Conservation (phyloP, 2,113 vertebrate genomes). For the Hippocampus guttulatus region DNA sequence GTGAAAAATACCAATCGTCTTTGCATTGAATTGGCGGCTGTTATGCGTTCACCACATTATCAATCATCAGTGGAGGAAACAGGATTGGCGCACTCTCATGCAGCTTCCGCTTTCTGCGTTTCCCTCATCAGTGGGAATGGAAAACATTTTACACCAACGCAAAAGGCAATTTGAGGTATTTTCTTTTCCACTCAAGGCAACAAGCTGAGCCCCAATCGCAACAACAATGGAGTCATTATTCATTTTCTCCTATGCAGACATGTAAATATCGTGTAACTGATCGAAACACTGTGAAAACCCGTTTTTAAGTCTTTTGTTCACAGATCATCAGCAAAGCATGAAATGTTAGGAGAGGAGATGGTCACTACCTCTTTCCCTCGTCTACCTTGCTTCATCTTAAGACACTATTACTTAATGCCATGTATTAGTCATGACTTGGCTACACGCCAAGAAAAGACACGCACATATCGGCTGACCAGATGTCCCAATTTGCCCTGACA, state of each 20-base stretch:
- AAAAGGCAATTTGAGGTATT: neutral
- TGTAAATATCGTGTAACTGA: slow-evolving; percentile 39
- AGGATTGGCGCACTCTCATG: slow-evolving; percentile 33
- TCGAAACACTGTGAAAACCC: slow-evolving; percentile 56
- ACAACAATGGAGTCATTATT: slow-evolving; percentile 34
- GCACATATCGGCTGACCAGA: too few species aligned
- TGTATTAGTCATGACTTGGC: too few species aligned
- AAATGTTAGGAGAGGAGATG: slow-evolving; percentile 63
- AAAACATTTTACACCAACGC: slow-evolving; percentile 27
- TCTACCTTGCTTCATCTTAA: neutral
- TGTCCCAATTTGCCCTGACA: too few species aligned
- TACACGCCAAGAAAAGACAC: too few species aligned
- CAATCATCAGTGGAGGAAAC: slow-evolving; percentile 30
- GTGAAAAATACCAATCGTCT: slow-evolving; percentile 48
- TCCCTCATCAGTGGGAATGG: slow-evolving; percentile 34
- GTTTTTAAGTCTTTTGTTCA: slow-evolving; percentile 60
- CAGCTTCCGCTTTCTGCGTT: slow-evolving; percentile 29
- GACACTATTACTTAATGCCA: too few species aligned
- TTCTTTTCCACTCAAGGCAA: neutral
- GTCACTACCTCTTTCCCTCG: slow-evolving; percentile 8
- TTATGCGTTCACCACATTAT: slow-evolving; percentile 47
- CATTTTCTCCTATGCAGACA: slow-evolving; percentile 28
- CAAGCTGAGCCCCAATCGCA: slow-evolving; percentile 39
- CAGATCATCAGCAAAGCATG: slow-evolving; percentile 68
- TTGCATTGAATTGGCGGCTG: slow-evolving; percentile 47